Evolutionary conservation across 1,140 invertebrate genomes (phyloP).

Genomic region (Drosophila simulans): DNA sequence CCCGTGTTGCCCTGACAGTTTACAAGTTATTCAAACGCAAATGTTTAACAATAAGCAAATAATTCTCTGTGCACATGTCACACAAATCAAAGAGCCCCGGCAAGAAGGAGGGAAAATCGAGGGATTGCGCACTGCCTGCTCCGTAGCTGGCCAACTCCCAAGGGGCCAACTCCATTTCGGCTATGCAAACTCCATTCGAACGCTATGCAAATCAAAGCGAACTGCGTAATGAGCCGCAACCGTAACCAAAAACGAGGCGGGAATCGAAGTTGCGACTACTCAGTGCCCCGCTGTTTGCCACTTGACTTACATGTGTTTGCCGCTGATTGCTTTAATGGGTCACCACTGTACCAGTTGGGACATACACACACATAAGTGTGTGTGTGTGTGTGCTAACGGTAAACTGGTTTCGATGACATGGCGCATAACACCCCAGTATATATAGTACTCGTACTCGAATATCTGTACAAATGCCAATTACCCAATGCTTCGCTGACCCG

Average conservation of each 20-base stretch:
- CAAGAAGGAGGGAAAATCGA: background rate
- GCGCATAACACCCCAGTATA: slow-evolving; percentile 22
- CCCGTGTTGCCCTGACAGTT: slow-evolving; percentile 30
- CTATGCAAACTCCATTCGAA: slow-evolving; percentile 49
- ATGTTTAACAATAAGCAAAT: slow-evolving; percentile 79
- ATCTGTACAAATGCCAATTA: slow-evolving; percentile 38
- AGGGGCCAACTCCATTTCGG: slow-evolving; percentile 42
- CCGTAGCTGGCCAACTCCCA: slow-evolving; percentile 20
- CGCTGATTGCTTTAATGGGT: slow-evolving; percentile 58
- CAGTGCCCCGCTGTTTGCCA: slow-evolving; percentile 46
- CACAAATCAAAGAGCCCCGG: slow-evolving; percentile 46
- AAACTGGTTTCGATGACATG: slow-evolving; percentile 39
- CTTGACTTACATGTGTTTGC: slow-evolving; percentile 73
- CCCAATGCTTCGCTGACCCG: slow-evolving; percentile 40
- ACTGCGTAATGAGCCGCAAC: slow-evolving; percentile 71
- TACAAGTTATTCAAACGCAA: slow-evolving; percentile 58
- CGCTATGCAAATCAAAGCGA: slow-evolving; percentile 75
- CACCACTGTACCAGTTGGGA: slow-evolving; percentile 49
- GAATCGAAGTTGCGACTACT: slow-evolving; percentile 14
- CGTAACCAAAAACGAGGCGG: slow-evolving; percentile 40
- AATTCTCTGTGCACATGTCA: slow-evolving; percentile 73
- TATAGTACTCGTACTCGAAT: slow-evolving; percentile 1
- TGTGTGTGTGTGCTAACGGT: slow-evolving; percentile 40
- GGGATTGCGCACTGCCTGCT: background rate
- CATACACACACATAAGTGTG: slow-evolving; percentile 17